phyloP scores from a whole-genome alignment of 2,888 invertebrate species.

The Nomada flava region DNA sequence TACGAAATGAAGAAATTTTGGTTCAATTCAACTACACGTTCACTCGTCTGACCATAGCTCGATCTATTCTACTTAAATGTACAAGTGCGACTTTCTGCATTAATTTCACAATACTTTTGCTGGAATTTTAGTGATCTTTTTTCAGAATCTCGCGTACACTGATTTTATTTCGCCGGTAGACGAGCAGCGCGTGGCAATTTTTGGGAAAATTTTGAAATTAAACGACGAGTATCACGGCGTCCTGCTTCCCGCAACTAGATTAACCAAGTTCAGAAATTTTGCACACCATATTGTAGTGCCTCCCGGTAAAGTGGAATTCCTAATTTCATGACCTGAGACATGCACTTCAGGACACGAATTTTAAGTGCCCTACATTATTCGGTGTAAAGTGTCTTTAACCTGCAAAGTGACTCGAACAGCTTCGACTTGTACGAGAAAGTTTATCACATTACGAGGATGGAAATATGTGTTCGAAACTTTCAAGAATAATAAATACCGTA shows the following conservation, averaged over 20 bases:
- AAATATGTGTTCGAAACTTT: neutral
- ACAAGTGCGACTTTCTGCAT: conserved; percentile 21
- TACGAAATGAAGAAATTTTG: too few species aligned
- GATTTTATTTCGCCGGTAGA: neutral
- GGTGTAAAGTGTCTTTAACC: conserved; percentile 18
- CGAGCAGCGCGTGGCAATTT: neutral
- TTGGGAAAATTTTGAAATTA: conserved; percentile 10
- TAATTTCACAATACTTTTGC: neutral
- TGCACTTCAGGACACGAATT: conserved; percentile 26
- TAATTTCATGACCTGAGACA: conserved; percentile 25
- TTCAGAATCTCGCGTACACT: neutral
- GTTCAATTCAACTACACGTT: too few species aligned
- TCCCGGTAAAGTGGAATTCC: conserved; percentile 11
- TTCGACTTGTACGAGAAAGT: neutral
- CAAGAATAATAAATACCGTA: too few species aligned
- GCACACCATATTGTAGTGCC: conserved; percentile 19
- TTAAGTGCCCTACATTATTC: conserved; percentile 33
- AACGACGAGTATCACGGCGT: conserved; percentile 12
- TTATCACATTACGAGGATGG: neutral
- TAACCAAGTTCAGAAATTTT: conserved; percentile 30
- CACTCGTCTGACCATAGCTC: conserved; percentile 45
- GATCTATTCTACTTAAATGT: conserved; percentile 56
- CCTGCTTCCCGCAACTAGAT: conserved; percentile 20
- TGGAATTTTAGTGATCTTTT: neutral
- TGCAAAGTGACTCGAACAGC: neutral